Evolutionary conservation across 1,140 invertebrate genomes (phyloP).

Genomic region (Pinna nobilis): DNA sequence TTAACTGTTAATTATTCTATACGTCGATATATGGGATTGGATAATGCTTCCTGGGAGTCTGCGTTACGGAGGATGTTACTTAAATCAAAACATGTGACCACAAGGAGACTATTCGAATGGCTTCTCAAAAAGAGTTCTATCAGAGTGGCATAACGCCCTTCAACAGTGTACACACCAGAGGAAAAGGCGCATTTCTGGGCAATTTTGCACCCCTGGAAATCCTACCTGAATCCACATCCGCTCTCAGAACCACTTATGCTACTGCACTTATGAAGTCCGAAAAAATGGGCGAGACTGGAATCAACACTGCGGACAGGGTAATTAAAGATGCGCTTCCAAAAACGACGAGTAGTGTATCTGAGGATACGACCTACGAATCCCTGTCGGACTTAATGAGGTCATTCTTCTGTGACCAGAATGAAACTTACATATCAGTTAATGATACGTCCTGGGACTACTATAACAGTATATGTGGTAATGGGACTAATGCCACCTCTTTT

Average conservation of each 20-base stretch:
- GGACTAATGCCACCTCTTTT: neutral
- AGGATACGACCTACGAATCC: conserved; percentile 8
- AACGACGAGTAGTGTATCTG: neutral
- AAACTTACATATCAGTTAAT: neutral
- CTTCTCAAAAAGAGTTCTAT: too few relatives aligned
- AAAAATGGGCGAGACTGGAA: neutral
- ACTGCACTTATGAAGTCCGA: too few relatives aligned
- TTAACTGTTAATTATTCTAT: too few relatives aligned
- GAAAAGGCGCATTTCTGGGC: conserved; percentile 16
- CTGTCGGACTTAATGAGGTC: neutral
- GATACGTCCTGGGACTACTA: neutral
- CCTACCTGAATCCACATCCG: neutral
- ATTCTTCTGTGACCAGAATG: neutral
- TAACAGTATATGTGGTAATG: neutral
- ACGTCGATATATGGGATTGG: too few relatives aligned
- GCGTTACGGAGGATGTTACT: too few relatives aligned
- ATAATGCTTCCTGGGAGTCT: too few relatives aligned
- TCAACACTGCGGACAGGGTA: neutral
- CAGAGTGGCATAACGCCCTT: too few relatives aligned
- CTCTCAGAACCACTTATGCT: too few relatives aligned
- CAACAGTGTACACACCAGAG: neutral
- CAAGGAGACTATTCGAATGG: too few relatives aligned
- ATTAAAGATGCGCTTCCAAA: neutral
- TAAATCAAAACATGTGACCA: too few relatives aligned
- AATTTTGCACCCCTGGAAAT: neutral